These are phyloP conservation scores for Diplogasteroides magnus DNA, from an alignment of 1,140 invertebrate species.

Conservation along the genomic window DNA sequence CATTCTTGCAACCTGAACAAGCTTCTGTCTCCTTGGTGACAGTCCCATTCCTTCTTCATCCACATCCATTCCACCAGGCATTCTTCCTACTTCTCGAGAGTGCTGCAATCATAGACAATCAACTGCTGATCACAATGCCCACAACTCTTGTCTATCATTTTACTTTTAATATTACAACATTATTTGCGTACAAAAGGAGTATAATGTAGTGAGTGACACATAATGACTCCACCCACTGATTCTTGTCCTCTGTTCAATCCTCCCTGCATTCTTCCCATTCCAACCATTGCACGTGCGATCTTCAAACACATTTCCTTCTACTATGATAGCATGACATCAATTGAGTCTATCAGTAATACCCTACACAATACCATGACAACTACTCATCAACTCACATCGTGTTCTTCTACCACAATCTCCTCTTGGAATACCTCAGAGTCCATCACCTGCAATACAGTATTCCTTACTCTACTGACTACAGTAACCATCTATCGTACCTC, in stretches of 20 bases:
- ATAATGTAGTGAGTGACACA: too few relatives aligned
- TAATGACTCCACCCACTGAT: neutral
- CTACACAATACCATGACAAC: too few relatives aligned
- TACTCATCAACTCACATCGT: neutral
- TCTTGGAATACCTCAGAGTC: constrained; percentile 4
- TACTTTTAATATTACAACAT: too few relatives aligned
- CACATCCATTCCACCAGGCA: too few relatives aligned
- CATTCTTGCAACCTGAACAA: neutral
- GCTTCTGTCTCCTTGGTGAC: constrained; percentile 1
- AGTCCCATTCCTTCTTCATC: neutral
- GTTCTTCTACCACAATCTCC: constrained; percentile 9
- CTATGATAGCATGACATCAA: too few relatives aligned
- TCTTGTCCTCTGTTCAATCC: neutral
- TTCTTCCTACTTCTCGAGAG: too few relatives aligned
- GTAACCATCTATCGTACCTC: neutral
- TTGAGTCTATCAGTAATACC: neutral
- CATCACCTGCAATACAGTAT: constrained; percentile 1
- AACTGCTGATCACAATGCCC: too few relatives aligned
- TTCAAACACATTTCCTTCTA: neutral
- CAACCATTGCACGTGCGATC: neutral
- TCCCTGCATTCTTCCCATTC: neutral
- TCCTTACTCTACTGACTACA: neutral
- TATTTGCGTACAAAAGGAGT: too few relatives aligned
- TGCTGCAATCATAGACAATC: too few relatives aligned
- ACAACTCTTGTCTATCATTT: too few relatives aligned